Conservation (phyloP, 1,140 invertebrate genomes). For the Dendroctonus valens region DNA sequence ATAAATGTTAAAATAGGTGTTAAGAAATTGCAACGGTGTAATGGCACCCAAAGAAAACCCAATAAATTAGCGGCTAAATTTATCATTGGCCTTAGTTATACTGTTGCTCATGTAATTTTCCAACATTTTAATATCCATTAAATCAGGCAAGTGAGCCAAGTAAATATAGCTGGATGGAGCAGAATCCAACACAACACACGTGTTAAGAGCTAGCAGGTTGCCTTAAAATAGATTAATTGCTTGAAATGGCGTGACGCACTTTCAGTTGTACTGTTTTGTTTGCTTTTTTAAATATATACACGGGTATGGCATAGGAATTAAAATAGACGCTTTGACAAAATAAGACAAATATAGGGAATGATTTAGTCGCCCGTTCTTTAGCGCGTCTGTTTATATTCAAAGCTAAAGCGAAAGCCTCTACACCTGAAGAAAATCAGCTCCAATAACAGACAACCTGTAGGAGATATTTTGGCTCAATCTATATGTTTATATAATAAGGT, state of each 20-base stretch:
- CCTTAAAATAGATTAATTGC: slow-evolving; percentile 34
- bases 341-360: not conserved
- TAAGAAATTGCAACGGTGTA: slow-evolving; percentile 4
- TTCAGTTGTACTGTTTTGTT: slow-evolving; percentile 18
- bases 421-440: no score
- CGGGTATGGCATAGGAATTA: slow-evolving; percentile 11
- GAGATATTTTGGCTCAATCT: no score
- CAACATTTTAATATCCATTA: slow-evolving; percentile 31
- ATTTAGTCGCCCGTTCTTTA: no score
- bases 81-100: slow-evolving; percentile 17
- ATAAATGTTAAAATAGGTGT: slow-evolving; percentile 3
- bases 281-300: slow-evolving; percentile 23
- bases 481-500: no score
- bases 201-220: slow-evolving; percentile 30
- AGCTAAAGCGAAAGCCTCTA: no score
- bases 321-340: slow-evolving; percentile 21
- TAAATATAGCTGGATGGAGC: slow-evolving; percentile 32
- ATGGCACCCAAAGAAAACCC: slow-evolving; percentile 8
- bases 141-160: slow-evolving; percentile 19
- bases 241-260: slow-evolving; percentile 25
- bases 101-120: slow-evolving; percentile 30
- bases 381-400: no score
- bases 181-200: slow-evolving; percentile 27
- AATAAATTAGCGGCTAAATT: slow-evolving; percentile 22
- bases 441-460: no score